Conservation (phyloP, 2,888 invertebrate genomes). For the Dexiosoma caninum region DNA sequence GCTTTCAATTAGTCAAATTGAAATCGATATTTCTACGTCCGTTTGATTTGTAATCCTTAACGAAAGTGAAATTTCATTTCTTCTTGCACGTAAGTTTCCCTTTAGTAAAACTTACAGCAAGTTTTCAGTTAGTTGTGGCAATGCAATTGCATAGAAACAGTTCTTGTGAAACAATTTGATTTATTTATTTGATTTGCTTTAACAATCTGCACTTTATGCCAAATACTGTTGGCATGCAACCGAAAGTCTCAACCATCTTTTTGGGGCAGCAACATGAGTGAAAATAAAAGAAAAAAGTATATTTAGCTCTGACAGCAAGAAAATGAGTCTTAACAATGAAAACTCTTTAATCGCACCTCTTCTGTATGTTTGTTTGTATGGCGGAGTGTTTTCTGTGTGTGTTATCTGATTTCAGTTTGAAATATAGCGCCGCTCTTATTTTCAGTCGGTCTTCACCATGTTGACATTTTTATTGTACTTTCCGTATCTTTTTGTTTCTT, state of each 20-base stretch:
- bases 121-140: not conserved
- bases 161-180: not conserved
- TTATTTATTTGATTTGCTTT: conserved; percentile 26
- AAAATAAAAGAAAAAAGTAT: conserved; percentile 16
- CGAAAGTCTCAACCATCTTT: not conserved
- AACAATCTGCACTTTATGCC: conserved; percentile 23
- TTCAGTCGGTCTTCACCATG: not conserved
- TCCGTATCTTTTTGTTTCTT: not conserved
- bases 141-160: conserved; percentile 1
- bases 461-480: conserved; percentile 28
- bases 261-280: conserved; percentile 4
- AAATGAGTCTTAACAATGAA: not conserved
- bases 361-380: conserved; percentile 2
- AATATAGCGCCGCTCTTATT: conserved; percentile 51
- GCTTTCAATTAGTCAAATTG: not conserved
- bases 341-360: conserved; percentile 26
- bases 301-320: conserved; percentile 12
- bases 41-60: not conserved
- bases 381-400: no score
- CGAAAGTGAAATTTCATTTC: not conserved
- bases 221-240: not conserved
- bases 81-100: not conserved
- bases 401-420: conserved; percentile 59
- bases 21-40: not conserved
- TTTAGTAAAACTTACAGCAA: not conserved